phyloP scores from a whole-genome alignment of 1,140 invertebrate species.

The Drosophila funebris region DNA sequence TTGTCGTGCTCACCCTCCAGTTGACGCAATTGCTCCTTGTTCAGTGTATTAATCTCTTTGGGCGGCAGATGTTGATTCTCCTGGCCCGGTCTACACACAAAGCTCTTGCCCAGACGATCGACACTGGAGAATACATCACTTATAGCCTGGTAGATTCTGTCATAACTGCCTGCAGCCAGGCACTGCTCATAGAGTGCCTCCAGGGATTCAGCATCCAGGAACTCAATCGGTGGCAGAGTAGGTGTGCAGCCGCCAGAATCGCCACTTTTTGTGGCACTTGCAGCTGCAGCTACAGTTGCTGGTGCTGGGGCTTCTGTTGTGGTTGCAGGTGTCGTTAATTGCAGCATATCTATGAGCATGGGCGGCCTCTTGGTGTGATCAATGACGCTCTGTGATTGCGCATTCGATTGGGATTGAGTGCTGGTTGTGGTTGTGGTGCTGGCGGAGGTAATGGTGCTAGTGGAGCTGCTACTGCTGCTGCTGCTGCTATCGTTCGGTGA shows the following conservation, averaged over 20 bases:
- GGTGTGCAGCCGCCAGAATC: slow-evolving; percentile 51
- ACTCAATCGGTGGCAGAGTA: slow-evolving; percentile 81
- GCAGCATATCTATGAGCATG: slow-evolving; percentile 23
- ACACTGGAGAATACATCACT: slow-evolving; percentile 90
- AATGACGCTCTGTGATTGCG: slow-evolving; percentile 4
- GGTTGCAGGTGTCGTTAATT: not conserved
- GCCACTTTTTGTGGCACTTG: slow-evolving; percentile 3
- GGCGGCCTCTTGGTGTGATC: slow-evolving; percentile 3
- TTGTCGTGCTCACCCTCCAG: slow-evolving; percentile 71
- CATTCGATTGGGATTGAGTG: slow-evolving; percentile 52
- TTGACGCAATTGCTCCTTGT: slow-evolving; percentile 88
- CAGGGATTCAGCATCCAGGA: slow-evolving; percentile 88
- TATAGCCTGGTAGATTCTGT: slow-evolving; percentile 88
- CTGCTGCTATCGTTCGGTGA: slow-evolving; percentile 69
- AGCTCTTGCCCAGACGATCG: slow-evolving; percentile 88
- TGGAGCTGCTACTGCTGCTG: slow-evolving; percentile 55
- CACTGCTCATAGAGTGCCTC: slow-evolving; percentile 88
- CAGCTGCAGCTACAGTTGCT: not conserved
- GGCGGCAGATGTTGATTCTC: slow-evolving; percentile 80
- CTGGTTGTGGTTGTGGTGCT: slow-evolving; percentile 66
- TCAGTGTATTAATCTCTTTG: slow-evolving; percentile 77
- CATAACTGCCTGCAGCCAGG: slow-evolving; percentile 86
- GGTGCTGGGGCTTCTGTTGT: not conserved
- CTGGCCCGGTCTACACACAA: slow-evolving; percentile 48
- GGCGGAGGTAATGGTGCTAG: slow-evolving; percentile 58